phyloP scores from a whole-genome alignment of 2,113 vertebrate species.

The Ammodytes dubius region DNA sequence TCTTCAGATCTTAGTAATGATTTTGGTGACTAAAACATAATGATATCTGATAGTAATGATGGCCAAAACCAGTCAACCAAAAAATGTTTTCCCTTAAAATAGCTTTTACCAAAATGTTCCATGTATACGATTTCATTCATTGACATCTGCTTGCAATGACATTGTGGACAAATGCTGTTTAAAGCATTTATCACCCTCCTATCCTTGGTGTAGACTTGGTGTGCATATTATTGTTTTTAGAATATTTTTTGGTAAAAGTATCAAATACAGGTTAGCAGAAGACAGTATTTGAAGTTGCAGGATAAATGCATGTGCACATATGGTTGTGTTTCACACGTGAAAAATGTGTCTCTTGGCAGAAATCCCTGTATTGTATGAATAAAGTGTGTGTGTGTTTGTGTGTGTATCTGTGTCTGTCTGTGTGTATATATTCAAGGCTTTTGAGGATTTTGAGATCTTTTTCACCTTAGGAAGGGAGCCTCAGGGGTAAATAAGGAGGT shows the following conservation, averaged over 20 bases:
- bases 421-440: constrained; percentile 2
- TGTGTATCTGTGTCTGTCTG: not conserved
- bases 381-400: constrained; percentile 12
- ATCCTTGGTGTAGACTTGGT: not conserved
- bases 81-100: not conserved
- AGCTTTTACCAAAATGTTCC: not conserved
- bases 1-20: not conserved
- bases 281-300: constrained; percentile 18
- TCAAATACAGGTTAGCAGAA: constrained; percentile 22
- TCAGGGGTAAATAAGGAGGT: constrained; percentile 44
- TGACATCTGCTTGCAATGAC: constrained; percentile 13
- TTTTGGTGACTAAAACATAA: not conserved
- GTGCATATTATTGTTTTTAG: constrained; percentile 9
- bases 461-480: constrained; percentile 44
- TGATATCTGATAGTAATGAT: not conserved
- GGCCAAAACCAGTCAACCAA: not conserved
- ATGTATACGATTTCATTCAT: not conserved
- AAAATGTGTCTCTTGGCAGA: constrained; percentile 63
- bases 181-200: not conserved
- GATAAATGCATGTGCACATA: constrained; percentile 23
- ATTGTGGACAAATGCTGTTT: constrained; percentile 1
- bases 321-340: constrained; percentile 48
- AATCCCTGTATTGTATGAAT: constrained; percentile 23
- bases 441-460: constrained; percentile 46
- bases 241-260: constrained; percentile 11